Percentiles rank a stretch among this genome's conserved stretches.
phyloP scores from a whole-genome alignment of 2,888 invertebrate genomes.

The Lycocerus yunnanus region DNA sequence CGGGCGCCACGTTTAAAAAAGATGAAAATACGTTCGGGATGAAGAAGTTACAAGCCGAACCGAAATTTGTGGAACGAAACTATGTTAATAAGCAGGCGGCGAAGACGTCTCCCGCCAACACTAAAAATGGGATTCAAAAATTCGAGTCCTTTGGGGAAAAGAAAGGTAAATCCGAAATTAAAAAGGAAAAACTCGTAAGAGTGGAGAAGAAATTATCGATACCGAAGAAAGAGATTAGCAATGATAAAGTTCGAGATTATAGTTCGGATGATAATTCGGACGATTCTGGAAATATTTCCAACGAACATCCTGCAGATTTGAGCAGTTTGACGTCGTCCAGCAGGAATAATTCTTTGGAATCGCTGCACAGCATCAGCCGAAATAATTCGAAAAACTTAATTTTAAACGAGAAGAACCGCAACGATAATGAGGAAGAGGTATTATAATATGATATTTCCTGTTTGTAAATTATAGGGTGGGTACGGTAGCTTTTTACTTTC shows the following conservation, averaged over 20 bases:
- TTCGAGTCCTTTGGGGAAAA: not conserved
- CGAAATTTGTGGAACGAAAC: slow-evolving; percentile 14
- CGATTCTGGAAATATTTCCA: slow-evolving; percentile 82
- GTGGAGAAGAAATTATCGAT: not conserved
- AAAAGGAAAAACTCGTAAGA: not conserved
- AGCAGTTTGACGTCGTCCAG: slow-evolving; percentile 26
- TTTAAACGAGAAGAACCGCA: slow-evolving; percentile 6
- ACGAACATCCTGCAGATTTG: slow-evolving; percentile 62
- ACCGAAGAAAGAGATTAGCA: not conserved
- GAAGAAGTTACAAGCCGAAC: slow-evolving; percentile 12
- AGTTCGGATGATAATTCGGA: slow-evolving; percentile 74
- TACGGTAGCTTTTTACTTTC: not conserved
- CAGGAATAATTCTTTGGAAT: slow-evolving; percentile 25
- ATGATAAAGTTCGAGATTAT: slow-evolving; percentile 54
- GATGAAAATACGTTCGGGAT: slow-evolving; percentile 10
- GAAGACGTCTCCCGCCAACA: not conserved
- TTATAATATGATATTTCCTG: not conserved
- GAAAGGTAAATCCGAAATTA: not conserved
- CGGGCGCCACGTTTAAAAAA: not conserved
- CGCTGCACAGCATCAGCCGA: slow-evolving; percentile 9
- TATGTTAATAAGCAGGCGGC: not conserved
- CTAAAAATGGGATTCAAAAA: not conserved
- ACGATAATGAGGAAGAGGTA: slow-evolving; percentile 14
- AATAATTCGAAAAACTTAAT: not conserved
- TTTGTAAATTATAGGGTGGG: not conserved